Evolutionary conservation across 2,113 vertebrate species (phyloP).

Genomic region (Arizona elegans): DNA sequence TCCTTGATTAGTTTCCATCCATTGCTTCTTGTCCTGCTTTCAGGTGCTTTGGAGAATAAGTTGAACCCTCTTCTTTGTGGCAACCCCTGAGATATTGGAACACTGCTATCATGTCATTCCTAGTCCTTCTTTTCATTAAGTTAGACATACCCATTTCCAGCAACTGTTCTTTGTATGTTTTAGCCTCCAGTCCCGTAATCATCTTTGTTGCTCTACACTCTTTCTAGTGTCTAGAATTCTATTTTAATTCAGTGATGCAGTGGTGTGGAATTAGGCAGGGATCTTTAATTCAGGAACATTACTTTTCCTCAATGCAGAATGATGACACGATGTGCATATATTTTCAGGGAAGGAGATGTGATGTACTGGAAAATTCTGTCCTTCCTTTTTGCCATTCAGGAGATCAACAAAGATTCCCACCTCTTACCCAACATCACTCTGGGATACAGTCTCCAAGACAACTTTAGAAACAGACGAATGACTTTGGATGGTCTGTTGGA

Average conservation of each 20-base stretch:
- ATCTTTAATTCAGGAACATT: background rate
- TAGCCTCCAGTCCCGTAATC: too few relatives aligned
- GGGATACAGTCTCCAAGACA: background rate
- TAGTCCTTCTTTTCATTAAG: too few relatives aligned
- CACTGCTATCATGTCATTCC: too few relatives aligned
- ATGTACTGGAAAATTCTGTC: background rate
- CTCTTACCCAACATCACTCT: background rate
- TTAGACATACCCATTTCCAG: too few relatives aligned
- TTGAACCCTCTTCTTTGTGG: too few relatives aligned
- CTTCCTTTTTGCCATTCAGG: constrained; percentile 1
- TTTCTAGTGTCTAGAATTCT: background rate
- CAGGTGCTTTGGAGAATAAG: too few relatives aligned
- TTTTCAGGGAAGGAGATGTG: background rate
- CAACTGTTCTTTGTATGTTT: too few relatives aligned
- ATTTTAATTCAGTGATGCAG: background rate
- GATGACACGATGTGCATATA: background rate
- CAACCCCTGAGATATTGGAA: too few relatives aligned
- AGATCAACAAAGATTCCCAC: background rate
- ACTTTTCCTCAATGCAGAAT: background rate
- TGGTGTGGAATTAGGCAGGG: background rate
- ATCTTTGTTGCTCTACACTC: too few relatives aligned
- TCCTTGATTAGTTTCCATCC: too few relatives aligned
- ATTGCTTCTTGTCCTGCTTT: too few relatives aligned
- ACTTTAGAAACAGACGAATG: background rate
- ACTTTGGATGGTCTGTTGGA: background rate